These are phyloP conservation scores for Squalus acanthias DNA, from an alignment of 2,797 vertebrate species.

Conservation along the genomic window DNA sequence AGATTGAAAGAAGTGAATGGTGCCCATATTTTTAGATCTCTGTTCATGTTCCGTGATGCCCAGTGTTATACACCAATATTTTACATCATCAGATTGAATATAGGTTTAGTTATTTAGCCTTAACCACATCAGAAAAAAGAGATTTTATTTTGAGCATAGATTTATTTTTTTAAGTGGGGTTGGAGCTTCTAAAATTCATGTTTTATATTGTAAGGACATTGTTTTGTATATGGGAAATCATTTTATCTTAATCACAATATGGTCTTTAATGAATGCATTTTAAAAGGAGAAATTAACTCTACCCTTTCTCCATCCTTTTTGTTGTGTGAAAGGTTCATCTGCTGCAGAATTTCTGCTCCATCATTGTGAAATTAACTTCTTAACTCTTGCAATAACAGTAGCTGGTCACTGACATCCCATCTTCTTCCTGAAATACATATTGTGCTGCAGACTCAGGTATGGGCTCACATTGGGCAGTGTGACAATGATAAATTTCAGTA, in stretches of 20 bases:
- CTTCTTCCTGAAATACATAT: background rate
- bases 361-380: background rate
- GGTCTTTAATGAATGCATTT: too few species aligned
- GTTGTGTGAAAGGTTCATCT: too few species aligned
- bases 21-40: background rate
- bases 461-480: background rate
- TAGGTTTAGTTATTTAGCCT: background rate
- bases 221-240: background rate
- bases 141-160: background rate
- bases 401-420: background rate
- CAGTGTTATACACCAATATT: background rate
- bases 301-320: too few species aligned
- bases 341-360: too few species aligned
- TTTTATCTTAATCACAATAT: background rate
- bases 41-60: background rate
- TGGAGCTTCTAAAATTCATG: background rate
- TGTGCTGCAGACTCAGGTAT: background rate
- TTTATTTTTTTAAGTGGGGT: background rate
- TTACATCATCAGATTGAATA: background rate
- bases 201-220: background rate
- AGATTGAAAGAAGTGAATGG: background rate
- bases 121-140: background rate
- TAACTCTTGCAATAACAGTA: background rate
- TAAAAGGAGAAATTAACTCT: too few species aligned
- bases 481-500: background rate